A percentile compares a stretch with the other conserved stretches of the same genome.
Evolutionary conservation across 2,113 vertebrate genomes (phyloP).

Genomic region (Pygoscelis adeliae): DNA sequence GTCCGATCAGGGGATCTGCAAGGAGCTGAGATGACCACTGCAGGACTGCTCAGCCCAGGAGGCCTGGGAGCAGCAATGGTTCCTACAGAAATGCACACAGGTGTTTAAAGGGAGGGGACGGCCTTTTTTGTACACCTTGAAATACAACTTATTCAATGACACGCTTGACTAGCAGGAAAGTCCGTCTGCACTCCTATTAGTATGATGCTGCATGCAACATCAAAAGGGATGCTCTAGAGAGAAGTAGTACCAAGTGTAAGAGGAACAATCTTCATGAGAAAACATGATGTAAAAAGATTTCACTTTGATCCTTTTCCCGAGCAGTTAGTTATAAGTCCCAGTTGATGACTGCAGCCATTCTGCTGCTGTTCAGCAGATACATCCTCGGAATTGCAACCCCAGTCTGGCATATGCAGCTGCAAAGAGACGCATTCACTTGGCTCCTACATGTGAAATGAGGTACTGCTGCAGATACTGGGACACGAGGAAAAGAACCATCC

Average conservation of each 20-base stretch:
- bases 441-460: not conserved
- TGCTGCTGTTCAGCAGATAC: not conserved
- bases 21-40: not conserved
- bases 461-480: not conserved
- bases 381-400: not conserved
- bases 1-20: not conserved
- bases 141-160: not conserved
- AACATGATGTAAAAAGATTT: not conserved
- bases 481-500: not conserved
- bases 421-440: accelerated
- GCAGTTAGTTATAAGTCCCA: not conserved
- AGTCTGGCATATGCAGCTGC: not conserved
- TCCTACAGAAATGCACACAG: not conserved
- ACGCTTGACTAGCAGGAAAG: not conserved
- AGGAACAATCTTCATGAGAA: not conserved
- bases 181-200: not conserved
- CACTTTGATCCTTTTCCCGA: not conserved
- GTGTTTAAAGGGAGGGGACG: not conserved
- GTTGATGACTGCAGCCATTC: not conserved
- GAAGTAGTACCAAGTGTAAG: not conserved
- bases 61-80: not conserved
- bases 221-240: slow-evolving; percentile 3
- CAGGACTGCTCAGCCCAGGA: not conserved
- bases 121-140: not conserved
- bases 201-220: not conserved